Base-by-base conservation (phyloP, 2,888 invertebrate species). In the Chrysolina oricalcia region DNA sequence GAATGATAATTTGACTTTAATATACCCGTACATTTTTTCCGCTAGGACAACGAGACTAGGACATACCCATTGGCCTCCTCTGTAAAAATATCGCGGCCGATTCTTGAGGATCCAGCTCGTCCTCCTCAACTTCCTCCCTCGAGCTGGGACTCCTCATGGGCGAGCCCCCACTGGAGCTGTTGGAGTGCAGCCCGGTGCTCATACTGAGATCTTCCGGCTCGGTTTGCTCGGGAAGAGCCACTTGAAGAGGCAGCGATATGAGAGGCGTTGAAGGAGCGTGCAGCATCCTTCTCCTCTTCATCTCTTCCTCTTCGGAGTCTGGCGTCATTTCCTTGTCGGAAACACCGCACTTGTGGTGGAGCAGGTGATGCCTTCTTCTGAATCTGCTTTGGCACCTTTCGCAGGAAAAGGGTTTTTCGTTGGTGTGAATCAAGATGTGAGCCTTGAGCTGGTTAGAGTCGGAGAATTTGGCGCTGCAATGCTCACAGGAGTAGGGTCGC, bases 381-480 rank as follows among this genome's bases (percentile, higher is more conserved):
- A 96, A 97, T 79, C 94, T 92, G 93, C 83, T 84, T 78, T 93
- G 93, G 85, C 97, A 97, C 19, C 93, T 91, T 9, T 92, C 91
- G 88, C 97, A 97, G 70, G 93, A 92, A 88, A 96, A 97, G 0
- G 97, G 97, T 83, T 97, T 97, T 87, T 97, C 96, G 48, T 96
- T 96, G 82, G 96, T 95, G 89, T 97, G 97, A 72, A 96, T 96
- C 79, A 97, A 89, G 85, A 94, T 92, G 87, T 97, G 97, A 6
- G 97, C 96, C 89, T 97, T 97, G 72, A 97, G 90, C 87, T 97
- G 97, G 87, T 97, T 97, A 8, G 96, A 96, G 88, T 97, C 97
- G 78, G 96, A 96, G 89, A 97, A 97, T 81, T 94, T 93, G 48
- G 96, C 94, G 9, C 94, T 92, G 88, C 97, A 97, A 74, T 95